These are phyloP conservation scores for Chrysoperla carnea DNA, from an alignment of 1,140 invertebrate species.

Conservation along the genomic window DNA sequence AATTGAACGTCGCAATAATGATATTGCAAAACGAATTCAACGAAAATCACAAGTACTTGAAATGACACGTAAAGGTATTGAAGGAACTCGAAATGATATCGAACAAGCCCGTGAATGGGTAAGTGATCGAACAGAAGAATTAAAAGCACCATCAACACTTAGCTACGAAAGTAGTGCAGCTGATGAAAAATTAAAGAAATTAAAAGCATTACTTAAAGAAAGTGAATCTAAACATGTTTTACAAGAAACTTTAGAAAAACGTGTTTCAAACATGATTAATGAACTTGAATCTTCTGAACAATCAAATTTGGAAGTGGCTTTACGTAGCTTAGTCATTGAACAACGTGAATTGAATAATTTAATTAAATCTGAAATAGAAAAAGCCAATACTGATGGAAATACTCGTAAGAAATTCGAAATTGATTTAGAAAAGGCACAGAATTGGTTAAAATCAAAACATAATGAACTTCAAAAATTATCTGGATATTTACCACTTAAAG, in stretches of 20 bases:
- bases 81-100: constrained; percentile 54
- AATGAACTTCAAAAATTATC: constrained; percentile 57
- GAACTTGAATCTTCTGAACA: constrained; percentile 70
- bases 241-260: constrained; percentile 63
- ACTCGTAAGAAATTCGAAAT: constrained; percentile 57
- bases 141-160: constrained; percentile 43
- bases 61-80: constrained; percentile 61
- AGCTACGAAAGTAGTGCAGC: constrained; percentile 57
- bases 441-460: constrained; percentile 61
- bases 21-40: constrained; percentile 65
- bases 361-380: constrained; percentile 53
- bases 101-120: constrained; percentile 64
- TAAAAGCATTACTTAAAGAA: constrained; percentile 63
- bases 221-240: constrained; percentile 66
- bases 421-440: constrained; percentile 53
- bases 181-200: constrained; percentile 47
- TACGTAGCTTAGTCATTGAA: constrained; percentile 45
- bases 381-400: constrained; percentile 42
- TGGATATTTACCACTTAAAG: constrained; percentile 53
- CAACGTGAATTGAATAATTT: constrained; percentile 51
- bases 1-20: constrained; percentile 62
- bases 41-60: constrained; percentile 66
- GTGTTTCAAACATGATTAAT: constrained; percentile 62
- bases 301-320: constrained; percentile 45
- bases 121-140: constrained; percentile 47